Evolutionary conservation across 2,797 vertebrate species (phyloP).

Genomic region (Gallinago solitaria): DNA sequence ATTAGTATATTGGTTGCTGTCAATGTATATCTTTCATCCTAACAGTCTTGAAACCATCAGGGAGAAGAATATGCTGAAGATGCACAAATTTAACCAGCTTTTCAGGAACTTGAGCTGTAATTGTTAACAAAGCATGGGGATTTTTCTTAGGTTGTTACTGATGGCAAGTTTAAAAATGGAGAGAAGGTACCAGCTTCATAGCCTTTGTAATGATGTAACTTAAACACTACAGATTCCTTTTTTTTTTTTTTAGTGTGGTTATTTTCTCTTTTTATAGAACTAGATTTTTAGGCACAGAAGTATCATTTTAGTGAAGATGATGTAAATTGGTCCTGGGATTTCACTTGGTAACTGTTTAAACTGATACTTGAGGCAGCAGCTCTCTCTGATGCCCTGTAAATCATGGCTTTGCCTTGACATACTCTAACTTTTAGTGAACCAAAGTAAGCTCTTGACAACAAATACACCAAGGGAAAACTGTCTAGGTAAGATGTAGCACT

Average conservation of each 20-base stretch:
- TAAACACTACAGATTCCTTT: neutral
- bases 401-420: neutral
- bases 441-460: neutral
- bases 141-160: neutral
- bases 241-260: neutral
- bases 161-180: neutral
- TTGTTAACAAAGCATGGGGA: neutral
- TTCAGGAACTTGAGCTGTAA: neutral
- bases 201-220: neutral
- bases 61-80: neutral
- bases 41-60: neutral
- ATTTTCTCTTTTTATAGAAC: neutral
- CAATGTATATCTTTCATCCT: neutral
- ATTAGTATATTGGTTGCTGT: neutral
- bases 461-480: neutral
- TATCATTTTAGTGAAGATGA: neutral
- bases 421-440: neutral
- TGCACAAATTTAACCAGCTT: neutral
- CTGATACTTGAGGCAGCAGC: neutral
- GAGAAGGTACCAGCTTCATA: neutral
- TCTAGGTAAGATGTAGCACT: neutral
- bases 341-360: neutral
- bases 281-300: neutral
- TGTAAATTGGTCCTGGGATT: neutral
- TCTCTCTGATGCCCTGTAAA: neutral